Conservation (phyloP, 2,797 vertebrate genomes). For the Hafferia zeledoni region DNA sequence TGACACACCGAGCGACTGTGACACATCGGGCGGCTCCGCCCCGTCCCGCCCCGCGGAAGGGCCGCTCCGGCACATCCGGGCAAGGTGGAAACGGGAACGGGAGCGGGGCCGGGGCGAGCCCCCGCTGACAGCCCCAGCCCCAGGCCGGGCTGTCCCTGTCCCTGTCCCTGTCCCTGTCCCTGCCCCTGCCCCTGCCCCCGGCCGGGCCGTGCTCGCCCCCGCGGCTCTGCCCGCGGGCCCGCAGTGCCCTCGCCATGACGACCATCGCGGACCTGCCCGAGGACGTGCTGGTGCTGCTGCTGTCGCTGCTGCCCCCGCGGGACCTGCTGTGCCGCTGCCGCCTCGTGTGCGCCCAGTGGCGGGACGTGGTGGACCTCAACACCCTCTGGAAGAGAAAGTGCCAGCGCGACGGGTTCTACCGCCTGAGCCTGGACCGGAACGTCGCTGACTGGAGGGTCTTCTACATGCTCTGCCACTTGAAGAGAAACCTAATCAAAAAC, state of each 20-base stretch:
- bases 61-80: background rate
- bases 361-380: conserved; percentile 81
- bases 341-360: conserved; percentile 85
- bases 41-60: background rate
- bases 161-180: too few relatives aligned
- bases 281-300: conserved; percentile 85
- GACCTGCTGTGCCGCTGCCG: conserved; percentile 81
- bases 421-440: background rate
- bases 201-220: too few relatives aligned
- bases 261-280: conserved; percentile 73
- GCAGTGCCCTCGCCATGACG: background rate
- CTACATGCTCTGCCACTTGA: conserved; percentile 82
- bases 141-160: too few relatives aligned
- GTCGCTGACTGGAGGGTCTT: conserved; percentile 82
- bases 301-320: conserved; percentile 79
- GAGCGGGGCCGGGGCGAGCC: background rate
- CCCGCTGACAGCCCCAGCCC: too few relatives aligned
- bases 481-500: conserved; percentile 88
- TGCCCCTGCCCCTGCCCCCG: too few relatives aligned
- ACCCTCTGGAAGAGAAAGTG: conserved; percentile 88
- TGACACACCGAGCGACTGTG: background rate
- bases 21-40: background rate
- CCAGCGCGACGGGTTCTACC: conserved; percentile 77
- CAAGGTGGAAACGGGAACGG: background rate
- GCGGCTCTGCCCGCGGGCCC: too few relatives aligned